Conservation (phyloP, 1,140 invertebrate species). For the Drosophila ohnishii region DNA sequence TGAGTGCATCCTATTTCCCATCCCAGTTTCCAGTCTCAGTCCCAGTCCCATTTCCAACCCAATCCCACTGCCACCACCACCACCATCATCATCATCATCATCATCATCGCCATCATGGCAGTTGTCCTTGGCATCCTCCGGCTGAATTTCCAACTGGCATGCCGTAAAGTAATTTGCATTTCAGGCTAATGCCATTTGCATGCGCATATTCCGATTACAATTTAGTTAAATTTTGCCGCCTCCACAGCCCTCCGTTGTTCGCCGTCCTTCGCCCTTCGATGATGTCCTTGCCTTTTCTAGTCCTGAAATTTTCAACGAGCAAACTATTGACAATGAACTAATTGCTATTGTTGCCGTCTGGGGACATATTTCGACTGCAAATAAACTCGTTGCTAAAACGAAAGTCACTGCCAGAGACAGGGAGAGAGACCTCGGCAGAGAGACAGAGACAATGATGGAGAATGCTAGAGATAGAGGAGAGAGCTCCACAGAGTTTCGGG, state of each 20-base stretch:
- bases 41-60: not conserved
- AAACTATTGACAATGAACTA: slow-evolving; percentile 81
- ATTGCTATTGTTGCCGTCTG: slow-evolving; percentile 79
- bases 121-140: slow-evolving; percentile 42
- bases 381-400: slow-evolving; percentile 70
- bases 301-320: slow-evolving; percentile 75
- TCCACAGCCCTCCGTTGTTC: not conserved
- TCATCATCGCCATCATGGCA: slow-evolving; percentile 14
- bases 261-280: slow-evolving; percentile 1
- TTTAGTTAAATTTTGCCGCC: slow-evolving; percentile 76
- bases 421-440: slow-evolving; percentile 7
- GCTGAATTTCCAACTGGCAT: slow-evolving; percentile 45
- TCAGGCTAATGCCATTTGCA: slow-evolving; percentile 79
- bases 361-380: slow-evolving; percentile 81
- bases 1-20: slow-evolving; percentile 64
- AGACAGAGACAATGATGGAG: slow-evolving; percentile 17
- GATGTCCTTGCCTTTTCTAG: slow-evolving; percentile 57
- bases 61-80: not conserved
- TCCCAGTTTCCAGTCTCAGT: not conserved
- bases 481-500: slow-evolving; percentile 3
- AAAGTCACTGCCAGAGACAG: slow-evolving; percentile 47
- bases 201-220: slow-evolving; percentile 81
- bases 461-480: not conserved
- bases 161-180: slow-evolving; percentile 79
- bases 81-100: slow-evolving; percentile 2